These are phyloP conservation scores for Gymnocephalus cernua DNA, from an alignment of 2,113 vertebrate genomes.

Conservation along the genomic window DNA sequence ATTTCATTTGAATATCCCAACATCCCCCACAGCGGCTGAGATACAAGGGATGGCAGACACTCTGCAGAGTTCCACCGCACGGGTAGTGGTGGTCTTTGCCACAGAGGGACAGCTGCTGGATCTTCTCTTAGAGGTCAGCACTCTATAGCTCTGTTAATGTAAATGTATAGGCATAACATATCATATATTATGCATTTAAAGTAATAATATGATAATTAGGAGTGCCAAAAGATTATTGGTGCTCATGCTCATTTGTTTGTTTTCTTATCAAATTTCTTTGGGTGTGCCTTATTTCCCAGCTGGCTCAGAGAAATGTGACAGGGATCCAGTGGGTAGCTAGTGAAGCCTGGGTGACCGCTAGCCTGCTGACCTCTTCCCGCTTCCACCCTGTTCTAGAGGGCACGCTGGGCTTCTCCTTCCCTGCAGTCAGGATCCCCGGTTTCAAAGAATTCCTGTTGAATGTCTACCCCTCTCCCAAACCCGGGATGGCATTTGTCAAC, in stretches of 20 bases:
- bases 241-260: neutral
- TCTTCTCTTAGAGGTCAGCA: conserved; percentile 72
- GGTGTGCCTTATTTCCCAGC: conserved; percentile 29
- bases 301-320: conserved; percentile 77
- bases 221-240: neutral
- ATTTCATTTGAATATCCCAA: conserved; percentile 77
- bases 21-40: conserved; percentile 59
- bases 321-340: conserved; percentile 82
- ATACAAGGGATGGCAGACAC: conserved; percentile 69
- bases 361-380: conserved; percentile 69
- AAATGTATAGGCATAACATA: neutral
- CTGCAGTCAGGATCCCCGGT: conserved; percentile 71
- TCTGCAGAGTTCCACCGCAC: conserved; percentile 74
- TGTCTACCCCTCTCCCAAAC: conserved; percentile 71
- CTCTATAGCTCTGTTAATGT: neutral
- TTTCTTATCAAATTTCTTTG: neutral
- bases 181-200: neutral
- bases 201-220: neutral
- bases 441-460: conserved; percentile 78
- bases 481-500: conserved; percentile 76
- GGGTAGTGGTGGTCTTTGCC: conserved; percentile 82
- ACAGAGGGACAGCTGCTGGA: conserved; percentile 79
- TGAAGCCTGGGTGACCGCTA: conserved; percentile 80
- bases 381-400: conserved; percentile 77
- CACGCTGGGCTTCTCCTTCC: conserved; percentile 82